Conservation (phyloP, 2,113 vertebrate species). For the Sprattus sprattus region DNA sequence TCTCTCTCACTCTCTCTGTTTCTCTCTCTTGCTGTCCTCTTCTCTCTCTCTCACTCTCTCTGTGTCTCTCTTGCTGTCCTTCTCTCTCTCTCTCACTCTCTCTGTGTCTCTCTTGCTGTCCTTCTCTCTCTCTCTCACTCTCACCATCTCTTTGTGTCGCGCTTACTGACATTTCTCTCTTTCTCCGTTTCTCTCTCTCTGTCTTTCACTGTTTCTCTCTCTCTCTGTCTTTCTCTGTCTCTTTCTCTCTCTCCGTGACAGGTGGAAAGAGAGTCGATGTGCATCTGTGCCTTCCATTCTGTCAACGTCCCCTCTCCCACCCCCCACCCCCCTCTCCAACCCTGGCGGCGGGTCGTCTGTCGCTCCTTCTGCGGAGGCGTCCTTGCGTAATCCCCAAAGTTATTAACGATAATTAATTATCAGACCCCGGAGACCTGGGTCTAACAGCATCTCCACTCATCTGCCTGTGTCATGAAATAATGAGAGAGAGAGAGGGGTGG, state of each 20-base stretch:
- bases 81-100: neutral
- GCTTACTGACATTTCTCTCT: too few relatives aligned
- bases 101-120: too few relatives aligned
- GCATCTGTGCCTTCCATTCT: neutral
- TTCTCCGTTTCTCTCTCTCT: too few relatives aligned
- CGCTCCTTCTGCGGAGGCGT: constrained; percentile 20
- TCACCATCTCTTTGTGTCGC: too few relatives aligned
- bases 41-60: neutral
- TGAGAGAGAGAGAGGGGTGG: constrained; percentile 38
- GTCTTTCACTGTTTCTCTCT: neutral
- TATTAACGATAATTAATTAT: constrained; percentile 51
- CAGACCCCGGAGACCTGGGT: constrained; percentile 28
- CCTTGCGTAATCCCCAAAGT: constrained; percentile 39
- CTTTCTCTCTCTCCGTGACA: neutral
- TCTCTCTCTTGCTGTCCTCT: neutral
- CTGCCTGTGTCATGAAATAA: neutral
- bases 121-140: neutral
- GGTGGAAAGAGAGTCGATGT: neutral
- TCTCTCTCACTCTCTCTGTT: neutral
- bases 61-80: neutral
- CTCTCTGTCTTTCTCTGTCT: neutral
- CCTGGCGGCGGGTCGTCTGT: constrained; percentile 25
- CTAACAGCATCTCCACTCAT: constrained; percentile 26
- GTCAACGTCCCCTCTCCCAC: neutral
- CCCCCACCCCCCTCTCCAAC: constrained; percentile 11